Conservation (phyloP, 2,888 invertebrate species). For the Cosmia pyralina region DNA sequence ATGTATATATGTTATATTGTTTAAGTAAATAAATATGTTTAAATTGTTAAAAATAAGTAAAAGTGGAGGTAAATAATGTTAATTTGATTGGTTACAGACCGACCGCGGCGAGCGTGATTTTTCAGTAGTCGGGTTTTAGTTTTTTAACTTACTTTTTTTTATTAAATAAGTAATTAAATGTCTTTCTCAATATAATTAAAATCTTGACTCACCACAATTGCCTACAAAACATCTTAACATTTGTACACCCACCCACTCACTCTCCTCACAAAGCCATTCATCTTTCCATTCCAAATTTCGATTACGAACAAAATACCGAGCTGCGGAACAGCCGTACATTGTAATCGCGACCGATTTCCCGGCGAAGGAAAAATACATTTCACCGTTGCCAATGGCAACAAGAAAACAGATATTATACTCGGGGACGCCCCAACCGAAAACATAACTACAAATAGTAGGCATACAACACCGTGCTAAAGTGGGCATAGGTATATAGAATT, state of each 20-base stretch:
- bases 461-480: slow-evolving; percentile 76
- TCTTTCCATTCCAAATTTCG: slow-evolving; percentile 66
- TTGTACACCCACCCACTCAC: slow-evolving; percentile 8
- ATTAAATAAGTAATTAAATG: too few relatives aligned
- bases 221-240: too few relatives aligned
- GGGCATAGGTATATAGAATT: slow-evolving; percentile 77
- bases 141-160: too few relatives aligned
- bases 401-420: slow-evolving; percentile 84
- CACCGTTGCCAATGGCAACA: slow-evolving; percentile 85
- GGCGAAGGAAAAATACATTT: slow-evolving; percentile 81
- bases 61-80: too few relatives aligned
- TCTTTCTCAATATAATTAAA: too few relatives aligned
- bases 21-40: too few relatives aligned
- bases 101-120: too few relatives aligned
- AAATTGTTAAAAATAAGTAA: too few relatives aligned
- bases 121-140: too few relatives aligned
- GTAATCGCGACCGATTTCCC: slow-evolving; percentile 68
- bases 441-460: slow-evolving; percentile 70
- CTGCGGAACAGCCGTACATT: slow-evolving; percentile 70
- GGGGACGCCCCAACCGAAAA: slow-evolving; percentile 74
- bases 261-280: slow-evolving; percentile 58
- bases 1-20: too few relatives aligned
- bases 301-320: slow-evolving; percentile 67
- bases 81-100: too few relatives aligned
- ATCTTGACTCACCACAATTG: neutral